A percentile compares a stretch with the other conserved stretches of the same genome.
Evolutionary conservation across 2,888 invertebrate genomes (phyloP).

Genomic region (Notodromas monacha): DNA sequence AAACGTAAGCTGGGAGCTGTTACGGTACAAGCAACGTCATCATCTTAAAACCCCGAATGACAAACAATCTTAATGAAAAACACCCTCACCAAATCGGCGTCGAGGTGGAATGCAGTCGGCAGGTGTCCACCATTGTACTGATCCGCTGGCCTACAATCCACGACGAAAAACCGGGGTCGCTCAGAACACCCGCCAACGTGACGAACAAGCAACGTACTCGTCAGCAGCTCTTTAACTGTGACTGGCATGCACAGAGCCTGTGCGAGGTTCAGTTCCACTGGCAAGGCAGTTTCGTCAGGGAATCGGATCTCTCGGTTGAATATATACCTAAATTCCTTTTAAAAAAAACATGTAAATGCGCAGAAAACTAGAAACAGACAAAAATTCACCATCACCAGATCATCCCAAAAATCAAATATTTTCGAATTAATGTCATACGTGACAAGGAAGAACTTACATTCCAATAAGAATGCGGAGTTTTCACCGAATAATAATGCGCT

Average conservation of each 20-base stretch:
- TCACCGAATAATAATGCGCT: constrained; percentile 73
- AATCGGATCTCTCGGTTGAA: neutral
- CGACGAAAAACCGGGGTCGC: constrained; percentile 54
- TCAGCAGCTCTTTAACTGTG: constrained; percentile 66
- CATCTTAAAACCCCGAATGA: neutral
- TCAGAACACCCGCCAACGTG: constrained; percentile 7
- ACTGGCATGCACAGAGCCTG: constrained; percentile 48
- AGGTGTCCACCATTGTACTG: constrained; percentile 91
- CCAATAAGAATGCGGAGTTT: constrained; percentile 70
- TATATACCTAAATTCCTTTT: constrained; percentile 19
- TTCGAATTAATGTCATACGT: too few relatives aligned
- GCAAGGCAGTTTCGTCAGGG: neutral
- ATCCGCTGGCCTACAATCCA: constrained; percentile 81
- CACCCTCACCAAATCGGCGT: constrained; percentile 61
- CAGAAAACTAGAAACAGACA: too few relatives aligned
- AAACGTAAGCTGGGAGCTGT: too few relatives aligned
- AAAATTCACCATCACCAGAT: too few relatives aligned
- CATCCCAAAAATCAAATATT: too few relatives aligned
- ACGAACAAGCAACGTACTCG: constrained; percentile 14
- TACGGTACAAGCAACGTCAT: neutral
- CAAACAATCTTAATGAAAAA: too few relatives aligned
- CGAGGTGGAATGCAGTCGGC: constrained; percentile 85
- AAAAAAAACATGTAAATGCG: too few relatives aligned
- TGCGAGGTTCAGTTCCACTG: neutral
- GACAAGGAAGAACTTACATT: constrained; percentile 21